These are phyloP conservation scores for Rhogogaster chlorosoma DNA, from an alignment of 2,888 invertebrate genomes.

Conservation along the genomic window DNA sequence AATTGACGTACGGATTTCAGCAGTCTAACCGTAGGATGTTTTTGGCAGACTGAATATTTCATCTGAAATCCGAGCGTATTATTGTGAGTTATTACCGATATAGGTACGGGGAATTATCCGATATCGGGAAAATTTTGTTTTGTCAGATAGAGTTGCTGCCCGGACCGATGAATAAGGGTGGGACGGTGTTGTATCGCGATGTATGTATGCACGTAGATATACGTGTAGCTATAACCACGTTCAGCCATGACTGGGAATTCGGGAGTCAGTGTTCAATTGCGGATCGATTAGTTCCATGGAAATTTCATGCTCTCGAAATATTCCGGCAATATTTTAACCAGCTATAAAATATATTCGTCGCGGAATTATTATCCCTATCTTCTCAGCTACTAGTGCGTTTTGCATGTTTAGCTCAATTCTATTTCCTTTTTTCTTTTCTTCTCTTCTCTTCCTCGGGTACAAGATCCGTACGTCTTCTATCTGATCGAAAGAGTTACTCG, in stretches of 20 bases:
- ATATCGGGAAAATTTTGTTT: constrained; percentile 41
- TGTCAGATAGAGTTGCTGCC: background rate
- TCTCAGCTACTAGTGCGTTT: background rate
- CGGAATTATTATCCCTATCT: background rate
- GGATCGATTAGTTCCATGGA: constrained; percentile 7
- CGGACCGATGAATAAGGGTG: background rate
- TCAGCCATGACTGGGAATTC: background rate
- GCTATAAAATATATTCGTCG: background rate
- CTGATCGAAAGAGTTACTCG: constrained; percentile 43
- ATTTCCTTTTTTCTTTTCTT: background rate
- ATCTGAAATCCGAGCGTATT: background rate
- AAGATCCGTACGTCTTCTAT: constrained; percentile 42
- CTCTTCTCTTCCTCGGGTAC: background rate
- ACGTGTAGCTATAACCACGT: background rate
- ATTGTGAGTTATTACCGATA: constrained; percentile 39
- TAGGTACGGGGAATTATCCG: constrained; percentile 35
- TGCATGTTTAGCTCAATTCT: background rate
- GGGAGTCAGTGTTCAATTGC: background rate
- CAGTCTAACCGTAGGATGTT: background rate
- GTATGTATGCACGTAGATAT: background rate
- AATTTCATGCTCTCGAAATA: background rate
- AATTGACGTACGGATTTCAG: background rate
- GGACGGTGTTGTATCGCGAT: background rate
- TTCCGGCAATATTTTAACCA: background rate
- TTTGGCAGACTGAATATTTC: constrained; percentile 46